Base-by-base conservation (phyloP, 30 jellyfish, hydroid and myxozoan genomes). In the Aurelia coerulea region DNA sequence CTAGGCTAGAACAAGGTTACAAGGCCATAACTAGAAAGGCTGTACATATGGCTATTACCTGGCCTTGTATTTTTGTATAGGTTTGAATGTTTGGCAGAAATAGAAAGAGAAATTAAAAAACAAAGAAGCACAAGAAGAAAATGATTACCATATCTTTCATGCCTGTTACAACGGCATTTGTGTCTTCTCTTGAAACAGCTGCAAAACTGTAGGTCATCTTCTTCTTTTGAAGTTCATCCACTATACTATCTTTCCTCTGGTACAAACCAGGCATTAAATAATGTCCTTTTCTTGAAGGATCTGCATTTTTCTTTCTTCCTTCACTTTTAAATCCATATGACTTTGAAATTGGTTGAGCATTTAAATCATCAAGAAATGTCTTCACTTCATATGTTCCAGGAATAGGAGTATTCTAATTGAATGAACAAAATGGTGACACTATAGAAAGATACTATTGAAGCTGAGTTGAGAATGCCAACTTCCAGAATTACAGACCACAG, bases 191-290 rank as follows among this genome's bases (percentile, higher is more conserved):
- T 35, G 79, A 81, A 12, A 92, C 71, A 3, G 76, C 53, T 42
- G 49, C 78, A 62, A 93, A 93, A 72, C 75, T 83, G 73, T 87
- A 93, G 0, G 97, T 59, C 74, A 62, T 62, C 83, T 56, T 81
- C 66, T 77, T 93, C 37, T 82, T 78, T 10, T 19, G 34, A 19
- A 70, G 46, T 19, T 66, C 83, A 29, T 83, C 85, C 2, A 58
- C 66, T n/a, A 91, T 19, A 33, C 52, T 29, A 31, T 84, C 88
- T 16, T 64, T 76, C 15, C 41, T 67, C 12, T 88, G 87, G 67
- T 93, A 93, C 29, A 88, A 74, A 39, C 98, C 98, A 31, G 98
- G 98, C 98, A 93, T 81, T 29, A 93, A 77, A 46, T 81, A 73
- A 19, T 33, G 74, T 10, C 98, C 98, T 60, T 84, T 87, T 58